These are phyloP conservation scores for Mobula birostris DNA, from an alignment of 2,113 vertebrate species.

Conservation along the genomic window DNA sequence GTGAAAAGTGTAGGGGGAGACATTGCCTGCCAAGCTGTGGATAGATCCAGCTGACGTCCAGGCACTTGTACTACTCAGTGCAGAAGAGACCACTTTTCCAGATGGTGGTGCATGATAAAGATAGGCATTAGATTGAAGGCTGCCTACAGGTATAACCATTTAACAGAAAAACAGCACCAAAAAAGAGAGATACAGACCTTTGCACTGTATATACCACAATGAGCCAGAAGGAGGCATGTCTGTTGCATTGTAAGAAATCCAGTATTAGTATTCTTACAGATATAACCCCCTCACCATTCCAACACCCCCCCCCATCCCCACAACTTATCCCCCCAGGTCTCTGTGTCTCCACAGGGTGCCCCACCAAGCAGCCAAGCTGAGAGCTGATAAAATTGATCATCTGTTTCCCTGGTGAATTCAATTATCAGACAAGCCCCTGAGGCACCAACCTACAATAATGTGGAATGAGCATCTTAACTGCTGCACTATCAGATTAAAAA, in stretches of 20 bases:
- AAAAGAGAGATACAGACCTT: background rate
- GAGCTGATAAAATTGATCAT: constrained; percentile 38
- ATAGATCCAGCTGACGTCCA: background rate
- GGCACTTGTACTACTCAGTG: background rate
- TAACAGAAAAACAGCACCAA: constrained; percentile 12
- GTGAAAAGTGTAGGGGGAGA: background rate
- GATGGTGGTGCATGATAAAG: too few species aligned
- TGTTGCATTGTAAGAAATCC: constrained; percentile 12
- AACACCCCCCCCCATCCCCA: background rate
- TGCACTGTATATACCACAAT: background rate
- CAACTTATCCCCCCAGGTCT: constrained; percentile 31
- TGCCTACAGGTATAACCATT: background rate
- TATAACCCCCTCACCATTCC: background rate
- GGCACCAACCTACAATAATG: constrained; percentile 34
- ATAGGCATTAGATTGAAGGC: background rate
- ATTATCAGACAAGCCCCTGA: constrained; percentile 36
- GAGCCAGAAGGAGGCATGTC: constrained; percentile 33
- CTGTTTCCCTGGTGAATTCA: constrained; percentile 38
- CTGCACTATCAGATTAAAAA: constrained; percentile 29
- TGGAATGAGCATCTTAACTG: constrained; percentile 35
- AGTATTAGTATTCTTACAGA: background rate
- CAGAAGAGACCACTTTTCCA: background rate
- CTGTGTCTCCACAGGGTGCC: constrained; percentile 35
- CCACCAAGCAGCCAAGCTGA: constrained; percentile 37
- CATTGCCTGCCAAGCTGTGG: background rate